phyloP scores from a whole-genome alignment of 2,888 invertebrate species.

The Adela reaumurella region DNA sequence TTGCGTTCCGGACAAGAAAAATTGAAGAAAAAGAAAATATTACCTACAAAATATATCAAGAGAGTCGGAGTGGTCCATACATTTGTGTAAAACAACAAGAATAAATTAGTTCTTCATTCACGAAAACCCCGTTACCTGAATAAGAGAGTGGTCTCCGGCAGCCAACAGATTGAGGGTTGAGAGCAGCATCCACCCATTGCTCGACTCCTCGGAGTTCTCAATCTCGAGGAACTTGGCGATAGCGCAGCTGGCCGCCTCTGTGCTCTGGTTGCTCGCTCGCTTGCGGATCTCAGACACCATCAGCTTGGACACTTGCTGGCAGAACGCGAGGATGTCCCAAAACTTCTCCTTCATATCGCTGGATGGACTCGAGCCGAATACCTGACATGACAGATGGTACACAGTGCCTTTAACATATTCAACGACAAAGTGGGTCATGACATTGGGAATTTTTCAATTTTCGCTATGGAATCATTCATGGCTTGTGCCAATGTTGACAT shows the following conservation, averaged over 20 bases:
- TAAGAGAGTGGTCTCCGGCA: constrained; percentile 83
- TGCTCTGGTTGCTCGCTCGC: constrained; percentile 93
- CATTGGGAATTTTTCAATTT: no score
- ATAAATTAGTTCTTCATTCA: no score
- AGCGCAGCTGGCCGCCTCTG: constrained; percentile 93
- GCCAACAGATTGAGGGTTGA: constrained; percentile 89
- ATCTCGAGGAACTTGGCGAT: constrained; percentile 97
- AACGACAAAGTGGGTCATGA: no score
- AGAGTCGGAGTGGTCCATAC: no score
- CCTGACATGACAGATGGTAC: constrained; percentile 64
- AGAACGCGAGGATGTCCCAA: constrained; percentile 92
- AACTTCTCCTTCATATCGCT: constrained; percentile 97
- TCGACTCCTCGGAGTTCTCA: constrained; percentile 89
- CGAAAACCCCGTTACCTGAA: no score
- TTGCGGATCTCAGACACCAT: constrained; percentile 97
- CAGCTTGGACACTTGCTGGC: constrained; percentile 88
- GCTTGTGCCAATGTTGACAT: no score
- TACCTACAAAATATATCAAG: no score
- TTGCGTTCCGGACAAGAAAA: no score
- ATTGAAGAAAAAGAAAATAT: no score
- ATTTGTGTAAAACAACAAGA: no score
- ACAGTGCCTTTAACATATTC: no score
- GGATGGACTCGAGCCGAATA: constrained; percentile 90
- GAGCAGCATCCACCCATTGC: constrained; percentile 95
- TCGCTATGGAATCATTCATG: no score